Base-by-base conservation (phyloP, 2,797 vertebrate genomes). In the Enteromius viviparus region DNA sequence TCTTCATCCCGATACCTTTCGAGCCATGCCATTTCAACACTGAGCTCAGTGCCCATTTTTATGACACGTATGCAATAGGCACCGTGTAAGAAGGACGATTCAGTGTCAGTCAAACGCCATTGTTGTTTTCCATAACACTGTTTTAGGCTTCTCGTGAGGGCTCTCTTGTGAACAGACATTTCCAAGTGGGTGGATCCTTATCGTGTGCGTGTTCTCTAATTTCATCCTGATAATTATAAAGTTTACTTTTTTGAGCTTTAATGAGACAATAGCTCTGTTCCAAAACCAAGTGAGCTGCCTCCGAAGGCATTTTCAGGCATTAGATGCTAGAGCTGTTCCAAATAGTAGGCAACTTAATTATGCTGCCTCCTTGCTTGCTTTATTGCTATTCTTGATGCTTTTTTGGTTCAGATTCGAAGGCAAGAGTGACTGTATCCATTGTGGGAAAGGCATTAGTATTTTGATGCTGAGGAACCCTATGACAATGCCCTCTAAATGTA, bases 1-100 rank as follows among this genome's bases (percentile, higher is more conserved):
- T 26, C 26, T 60, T 77, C 74, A 77, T 70, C 21, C 6, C 23
- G 47, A 82, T 66, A 45, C 51, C 37, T 83, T 34, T 26, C 26
- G 21, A 76, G 80, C 37, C 71, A 26, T 53, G 37, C 62, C 51
- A 76, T 58, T 82, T 70, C 81, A 70, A 42, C 49, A 65, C 40
- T 23, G 26, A 83, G 37, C 51, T 66, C 32, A 6, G 34, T 75
- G 69, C 15, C 45, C 70, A 66, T 68, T 40, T n/a, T 15, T 29
- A 7, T 51, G 42, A 75, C 65, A 80, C 26, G 12, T 34, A 26
- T 55, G 21, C 78, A 80, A 69, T 55, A 69, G 78, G 40, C 58
- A 72, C 42, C 21, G 45, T 53, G 70, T 23, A 81, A 37, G 42
- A 74, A 37, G 15, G 65, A 51, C 60, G 10, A 81, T 64, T 49